Base-by-base conservation (phyloP, 2,113 vertebrate genomes). In the Microtus ochrogaster region DNA sequence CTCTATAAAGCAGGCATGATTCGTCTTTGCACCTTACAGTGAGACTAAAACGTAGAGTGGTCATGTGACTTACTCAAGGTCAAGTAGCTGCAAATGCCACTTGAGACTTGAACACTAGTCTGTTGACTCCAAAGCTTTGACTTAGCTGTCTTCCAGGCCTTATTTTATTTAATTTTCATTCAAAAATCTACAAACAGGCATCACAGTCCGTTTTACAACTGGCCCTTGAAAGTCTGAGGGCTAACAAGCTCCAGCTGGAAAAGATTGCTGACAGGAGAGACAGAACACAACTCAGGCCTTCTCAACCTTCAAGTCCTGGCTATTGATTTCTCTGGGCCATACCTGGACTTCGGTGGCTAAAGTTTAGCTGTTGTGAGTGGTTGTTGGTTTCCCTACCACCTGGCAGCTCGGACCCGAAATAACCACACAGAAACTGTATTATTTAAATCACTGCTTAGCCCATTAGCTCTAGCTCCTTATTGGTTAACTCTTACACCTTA, bases 41-140 rank as follows among this genome's bases (percentile, higher is more conserved):
- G 65, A 97, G 92, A 81, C 63, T 7, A 47, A 88, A 92, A 82
- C 73, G 72, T 65, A 70, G 78, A 28, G 58, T 92, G 82, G 70
- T 24, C 6, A 44, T 13, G 55, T 26, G 61, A 89, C 26, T 73
- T 85, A 24, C 7, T 36, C 61, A 66, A 72, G 55, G 36, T 82
- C 82, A 68, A 47, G 68, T 21, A 78, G 44, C 55, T 55, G 26
- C 44, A 52, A 78, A 66, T 3, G 24, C 28, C 47, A 77, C 41
- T 39, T 49, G 76, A 61, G 36, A 55, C 76, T 93, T 44, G 28
- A 44, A 49, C 70, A 49, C n/a, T 24, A 33, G 21, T 10, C 52
- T 30, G 0, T 6, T 3, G 63, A 73, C 72, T 82, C 55, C 65
- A 74, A 81, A 68, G 39, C n/a, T 21, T 13, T 1, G 36, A 28